phyloP scores from a whole-genome alignment of 2,797 vertebrate genomes.

The Cossypha niveicapilla region DNA sequence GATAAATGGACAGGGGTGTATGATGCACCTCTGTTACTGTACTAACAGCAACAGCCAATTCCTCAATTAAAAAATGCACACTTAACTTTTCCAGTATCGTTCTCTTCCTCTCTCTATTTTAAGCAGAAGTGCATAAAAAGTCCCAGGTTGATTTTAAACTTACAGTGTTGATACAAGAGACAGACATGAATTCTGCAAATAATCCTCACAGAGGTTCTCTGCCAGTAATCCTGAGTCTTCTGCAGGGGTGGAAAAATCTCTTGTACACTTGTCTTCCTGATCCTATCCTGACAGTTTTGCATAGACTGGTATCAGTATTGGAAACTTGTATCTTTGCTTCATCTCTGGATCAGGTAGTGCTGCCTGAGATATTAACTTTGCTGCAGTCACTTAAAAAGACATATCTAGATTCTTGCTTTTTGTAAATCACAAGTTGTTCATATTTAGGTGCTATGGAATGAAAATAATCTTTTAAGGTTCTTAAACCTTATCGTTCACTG shows the following conservation, averaged over 20 bases:
- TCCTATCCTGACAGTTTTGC: background rate
- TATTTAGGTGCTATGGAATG: background rate
- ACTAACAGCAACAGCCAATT: background rate
- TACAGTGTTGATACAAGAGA: background rate
- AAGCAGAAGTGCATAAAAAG: background rate
- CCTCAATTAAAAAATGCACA: background rate
- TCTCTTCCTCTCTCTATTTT: background rate
- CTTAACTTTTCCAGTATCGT: background rate
- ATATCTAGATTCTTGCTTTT: background rate
- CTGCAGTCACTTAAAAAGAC: background rate
- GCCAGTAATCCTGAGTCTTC: background rate
- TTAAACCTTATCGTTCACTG: background rate
- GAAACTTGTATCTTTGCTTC: background rate
- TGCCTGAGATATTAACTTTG: background rate
- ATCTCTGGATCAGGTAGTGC: background rate
- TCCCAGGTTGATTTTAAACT: background rate
- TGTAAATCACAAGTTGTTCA: background rate
- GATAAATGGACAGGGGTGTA: background rate
- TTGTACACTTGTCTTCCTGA: background rate
- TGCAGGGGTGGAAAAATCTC: background rate
- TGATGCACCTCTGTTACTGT: background rate
- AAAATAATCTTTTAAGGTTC: background rate
- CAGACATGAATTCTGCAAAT: background rate
- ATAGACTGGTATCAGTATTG: background rate
- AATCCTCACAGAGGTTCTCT: background rate